Evolutionary conservation across 2,797 vertebrate genomes (phyloP), one percentile per base, ranked within the genome.

Genomic region (Discoglossus pictus): DNA sequence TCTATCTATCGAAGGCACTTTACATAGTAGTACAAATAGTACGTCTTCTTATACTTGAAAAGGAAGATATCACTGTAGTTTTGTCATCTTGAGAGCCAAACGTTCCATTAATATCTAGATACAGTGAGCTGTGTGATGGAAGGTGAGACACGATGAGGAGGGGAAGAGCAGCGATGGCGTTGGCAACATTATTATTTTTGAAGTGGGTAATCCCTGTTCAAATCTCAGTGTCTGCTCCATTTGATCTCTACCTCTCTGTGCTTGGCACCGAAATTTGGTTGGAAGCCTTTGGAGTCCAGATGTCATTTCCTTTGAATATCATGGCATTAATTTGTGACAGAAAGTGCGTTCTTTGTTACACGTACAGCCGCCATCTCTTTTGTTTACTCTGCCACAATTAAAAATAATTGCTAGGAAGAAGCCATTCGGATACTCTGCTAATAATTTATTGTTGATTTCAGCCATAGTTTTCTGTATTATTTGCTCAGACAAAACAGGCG

Each of bases 261-360:
- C 55, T 17, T 69, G 48, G 58, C 58, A 69, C 42, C 31, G 20
- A 54, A 61, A 62, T 62, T 40, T 55, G 50, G 56, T 54, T 61
- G 56, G 20, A 68, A 61, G 38, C 65, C 66, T 55, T 55, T 46
- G 23, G 65, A 69, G 66, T 47, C 58, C 58, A 54, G 50, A 69
- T 69, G 66, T 62, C 66, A 62, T 39, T 69, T 69, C 59, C 59
- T 61, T 54, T 69, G 66, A 61, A 69, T 69, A 62, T 25, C 65
- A 68, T 34, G n/a, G 52, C 51, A 54, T 53, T 61, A 42, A 68
- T 61, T 44, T 54, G 44, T 69, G 21, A 61, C 21, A 54, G 42
- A 18, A 7, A 61, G 50, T 21, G 47, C 58, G 40, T 48, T 61
- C 61, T 61, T 21, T 61, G 23, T 47, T 17, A 47, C 17, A 25